Percentiles rank a stretch among this genome's conserved stretches.
phyloP scores from a whole-genome alignment of 1,140 invertebrate species.

The Bombus haemorrhoidalis region DNA sequence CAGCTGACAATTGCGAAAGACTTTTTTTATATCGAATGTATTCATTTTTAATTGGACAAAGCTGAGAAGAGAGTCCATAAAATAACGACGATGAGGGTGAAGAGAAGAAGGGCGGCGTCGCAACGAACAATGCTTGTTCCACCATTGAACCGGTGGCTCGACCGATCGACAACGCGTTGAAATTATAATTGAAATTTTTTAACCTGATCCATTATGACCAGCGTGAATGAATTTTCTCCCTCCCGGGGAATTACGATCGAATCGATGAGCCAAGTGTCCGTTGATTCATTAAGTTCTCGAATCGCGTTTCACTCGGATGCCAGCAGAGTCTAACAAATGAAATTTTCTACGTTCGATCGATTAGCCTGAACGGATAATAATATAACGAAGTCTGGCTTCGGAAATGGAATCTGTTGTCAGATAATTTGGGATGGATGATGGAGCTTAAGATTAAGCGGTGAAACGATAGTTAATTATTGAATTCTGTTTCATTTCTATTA shows the following conservation, averaged over 20 bases:
- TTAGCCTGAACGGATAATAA: background rate
- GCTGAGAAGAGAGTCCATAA: background rate
- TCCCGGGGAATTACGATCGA: background rate
- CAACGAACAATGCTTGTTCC: background rate
- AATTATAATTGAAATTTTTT: conserved; percentile 41
- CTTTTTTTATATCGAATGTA: background rate
- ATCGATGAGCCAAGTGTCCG: conserved; percentile 25
- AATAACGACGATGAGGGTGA: background rate
- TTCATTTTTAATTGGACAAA: conserved; percentile 8
- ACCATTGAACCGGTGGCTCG: no score
- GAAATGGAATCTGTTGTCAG: background rate
- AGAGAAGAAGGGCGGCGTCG: background rate
- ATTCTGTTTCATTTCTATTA: no score
- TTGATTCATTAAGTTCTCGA: conserved; percentile 11
- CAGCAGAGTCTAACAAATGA: conserved; percentile 1
- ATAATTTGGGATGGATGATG: background rate
- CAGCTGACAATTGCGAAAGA: no score
- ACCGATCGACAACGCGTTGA: no score
- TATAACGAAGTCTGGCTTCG: background rate
- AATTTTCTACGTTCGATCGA: conserved; percentile 31
- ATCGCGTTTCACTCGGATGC: background rate
- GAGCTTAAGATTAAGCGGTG: background rate
- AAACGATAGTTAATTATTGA: background rate
- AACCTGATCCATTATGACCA: background rate
- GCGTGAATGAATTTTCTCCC: conserved; percentile 1